Conservation (phyloP, 1,140 invertebrate genomes). For the Bombus terrestris region DNA sequence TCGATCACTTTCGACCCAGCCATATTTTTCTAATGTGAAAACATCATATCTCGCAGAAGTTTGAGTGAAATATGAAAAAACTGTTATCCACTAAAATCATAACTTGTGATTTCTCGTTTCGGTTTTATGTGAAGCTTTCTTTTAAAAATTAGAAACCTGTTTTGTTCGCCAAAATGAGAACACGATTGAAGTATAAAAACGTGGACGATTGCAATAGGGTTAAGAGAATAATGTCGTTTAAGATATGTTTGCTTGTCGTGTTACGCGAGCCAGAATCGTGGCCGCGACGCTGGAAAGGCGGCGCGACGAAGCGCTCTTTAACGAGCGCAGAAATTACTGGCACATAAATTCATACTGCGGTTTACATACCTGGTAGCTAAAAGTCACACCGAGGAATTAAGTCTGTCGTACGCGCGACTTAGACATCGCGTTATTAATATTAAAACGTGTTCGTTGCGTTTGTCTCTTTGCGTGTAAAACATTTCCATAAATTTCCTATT, state of each 20-base stretch:
- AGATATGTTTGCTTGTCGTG: not conserved
- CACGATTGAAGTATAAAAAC: too few species aligned
- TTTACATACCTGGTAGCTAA: conserved; percentile 45
- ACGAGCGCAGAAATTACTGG: conserved; percentile 36
- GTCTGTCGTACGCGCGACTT: not conserved
- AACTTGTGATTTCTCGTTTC: too few species aligned
- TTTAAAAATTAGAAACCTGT: too few species aligned
- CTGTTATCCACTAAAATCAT: too few species aligned
- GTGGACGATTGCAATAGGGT: not conserved
- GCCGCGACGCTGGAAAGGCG: conserved; percentile 7
- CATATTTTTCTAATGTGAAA: too few species aligned
- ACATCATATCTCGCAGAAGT: too few species aligned
- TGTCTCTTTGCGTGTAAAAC: not conserved
- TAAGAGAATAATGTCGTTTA: not conserved
- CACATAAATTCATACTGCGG: conserved; percentile 45
- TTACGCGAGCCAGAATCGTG: conserved; percentile 18
- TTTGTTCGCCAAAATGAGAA: too few species aligned
- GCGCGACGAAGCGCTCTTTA: conserved; percentile 28
- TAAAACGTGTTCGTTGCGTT: not conserved
- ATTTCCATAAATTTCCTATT: not conserved
- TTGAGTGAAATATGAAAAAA: too few species aligned
- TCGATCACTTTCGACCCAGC: too few species aligned
- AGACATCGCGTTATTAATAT: not conserved
- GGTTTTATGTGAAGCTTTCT: too few species aligned
- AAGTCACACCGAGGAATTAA: conserved; percentile 22